Evolutionary conservation across 2,113 vertebrate species (phyloP).

Genomic region (Leptodactylus fuscus): DNA sequence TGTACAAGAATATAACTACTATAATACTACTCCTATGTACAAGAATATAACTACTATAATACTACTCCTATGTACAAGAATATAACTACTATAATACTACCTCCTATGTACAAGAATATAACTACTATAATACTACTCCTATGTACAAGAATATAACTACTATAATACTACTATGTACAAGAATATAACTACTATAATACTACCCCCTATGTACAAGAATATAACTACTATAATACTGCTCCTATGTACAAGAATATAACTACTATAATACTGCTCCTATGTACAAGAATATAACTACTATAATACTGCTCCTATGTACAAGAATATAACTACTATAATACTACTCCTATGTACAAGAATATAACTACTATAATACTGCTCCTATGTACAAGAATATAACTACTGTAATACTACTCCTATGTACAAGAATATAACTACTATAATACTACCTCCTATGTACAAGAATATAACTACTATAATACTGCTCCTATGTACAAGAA

Average conservation of each 20-base stretch:
- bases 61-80: neutral
- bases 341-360: neutral
- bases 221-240: constrained; percentile 7
- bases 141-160: too few relatives aligned
- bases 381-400: neutral
- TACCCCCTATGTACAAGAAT: neutral
- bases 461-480: neutral
- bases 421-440: neutral
- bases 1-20: neutral
- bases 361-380: neutral
- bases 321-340: neutral
- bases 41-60: neutral
- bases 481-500: neutral
- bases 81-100: neutral
- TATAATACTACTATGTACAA: too few relatives aligned
- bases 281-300: neutral
- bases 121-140: too few relatives aligned
- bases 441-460: neutral
- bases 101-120: too few relatives aligned
- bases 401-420: neutral
- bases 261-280: neutral
- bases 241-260: neutral
- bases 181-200: too few relatives aligned
- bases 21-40: neutral
- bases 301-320: neutral